A percentile compares a stretch with the other conserved stretches of the same genome.
Evolutionary conservation across 2,113 vertebrate species (phyloP).

Genomic region (Periophthalmus modestus): DNA sequence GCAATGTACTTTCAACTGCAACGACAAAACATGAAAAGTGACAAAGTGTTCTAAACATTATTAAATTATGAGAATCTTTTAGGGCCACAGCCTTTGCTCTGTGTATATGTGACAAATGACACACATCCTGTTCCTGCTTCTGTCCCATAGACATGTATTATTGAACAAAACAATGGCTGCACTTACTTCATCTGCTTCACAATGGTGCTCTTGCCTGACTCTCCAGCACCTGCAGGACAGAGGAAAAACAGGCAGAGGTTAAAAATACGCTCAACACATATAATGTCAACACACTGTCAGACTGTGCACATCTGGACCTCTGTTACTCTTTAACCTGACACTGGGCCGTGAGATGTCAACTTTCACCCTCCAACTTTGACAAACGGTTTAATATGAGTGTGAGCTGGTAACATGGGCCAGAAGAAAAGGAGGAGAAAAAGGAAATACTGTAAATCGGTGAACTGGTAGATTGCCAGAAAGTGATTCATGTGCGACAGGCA

Average conservation of each 20-base stretch:
- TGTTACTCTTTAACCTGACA: conserved; percentile 10
- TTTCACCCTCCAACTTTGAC: neutral
- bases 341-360: conserved; percentile 11
- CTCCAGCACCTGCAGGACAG: conserved; percentile 86
- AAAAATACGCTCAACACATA: conserved; percentile 70
- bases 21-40: neutral
- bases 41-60: neutral
- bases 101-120: neutral
- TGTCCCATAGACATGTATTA: conserved; percentile 13
- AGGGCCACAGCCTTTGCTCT: neutral
- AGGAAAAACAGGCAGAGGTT: conserved; percentile 74
- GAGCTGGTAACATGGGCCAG: neutral
- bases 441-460: neutral
- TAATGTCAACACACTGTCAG: conserved; percentile 67
- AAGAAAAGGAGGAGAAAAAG: neutral
- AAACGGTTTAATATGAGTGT: neutral
- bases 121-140: neutral
- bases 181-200: conserved; percentile 99
- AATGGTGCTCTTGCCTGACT: conserved; percentile 96
- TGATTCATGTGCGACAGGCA: no score
- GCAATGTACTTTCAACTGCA: neutral
- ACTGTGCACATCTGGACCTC: conserved; percentile 65
- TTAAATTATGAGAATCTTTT: neutral
- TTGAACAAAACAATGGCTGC: conserved; percentile 52
- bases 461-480: no score